Percentiles rank a stretch among this genome's conserved stretches.
Evolutionary conservation across 2,888 invertebrate species (phyloP).

Genomic region (Serrognathus titanus): DNA sequence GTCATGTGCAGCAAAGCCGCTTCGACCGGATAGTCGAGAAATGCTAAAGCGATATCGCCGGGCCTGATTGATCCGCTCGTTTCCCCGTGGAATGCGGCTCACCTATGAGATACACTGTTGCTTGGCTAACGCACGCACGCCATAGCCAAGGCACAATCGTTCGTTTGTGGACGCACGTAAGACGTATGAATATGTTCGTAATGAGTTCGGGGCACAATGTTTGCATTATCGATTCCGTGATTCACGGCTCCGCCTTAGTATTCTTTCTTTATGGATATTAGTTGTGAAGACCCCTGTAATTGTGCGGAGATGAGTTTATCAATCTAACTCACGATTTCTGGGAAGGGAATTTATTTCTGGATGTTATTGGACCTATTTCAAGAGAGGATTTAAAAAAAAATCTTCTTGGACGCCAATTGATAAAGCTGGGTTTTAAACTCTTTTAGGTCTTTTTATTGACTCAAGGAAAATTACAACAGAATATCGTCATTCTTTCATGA

Average conservation of each 20-base stretch:
- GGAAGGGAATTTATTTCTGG: too few relatives aligned
- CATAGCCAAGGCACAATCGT: not conserved
- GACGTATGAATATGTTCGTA: not conserved
- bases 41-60: constrained; percentile 21
- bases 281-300: too few relatives aligned
- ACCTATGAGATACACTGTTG: constrained; percentile 1
- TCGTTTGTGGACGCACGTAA: not conserved
- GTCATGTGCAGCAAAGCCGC: not conserved
- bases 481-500: too few relatives aligned
- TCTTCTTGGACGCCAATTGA: too few relatives aligned
- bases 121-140: not conserved
- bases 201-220: not conserved
- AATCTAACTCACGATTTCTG: too few relatives aligned
- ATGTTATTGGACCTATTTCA: too few relatives aligned
- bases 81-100: constrained; percentile 18
- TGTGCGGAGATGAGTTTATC: too few relatives aligned
- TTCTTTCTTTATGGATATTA: not conserved
- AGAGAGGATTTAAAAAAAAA: too few relatives aligned
- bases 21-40: constrained; percentile 22
- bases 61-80: constrained; percentile 21
- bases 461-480: too few relatives aligned
- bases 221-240: not conserved
- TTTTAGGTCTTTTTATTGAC: too few relatives aligned
- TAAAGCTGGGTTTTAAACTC: too few relatives aligned
- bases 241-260: not conserved